These are phyloP conservation scores for Aspidoscelis tigris DNA, from an alignment of 2,113 vertebrate species.

Conservation along the genomic window DNA sequence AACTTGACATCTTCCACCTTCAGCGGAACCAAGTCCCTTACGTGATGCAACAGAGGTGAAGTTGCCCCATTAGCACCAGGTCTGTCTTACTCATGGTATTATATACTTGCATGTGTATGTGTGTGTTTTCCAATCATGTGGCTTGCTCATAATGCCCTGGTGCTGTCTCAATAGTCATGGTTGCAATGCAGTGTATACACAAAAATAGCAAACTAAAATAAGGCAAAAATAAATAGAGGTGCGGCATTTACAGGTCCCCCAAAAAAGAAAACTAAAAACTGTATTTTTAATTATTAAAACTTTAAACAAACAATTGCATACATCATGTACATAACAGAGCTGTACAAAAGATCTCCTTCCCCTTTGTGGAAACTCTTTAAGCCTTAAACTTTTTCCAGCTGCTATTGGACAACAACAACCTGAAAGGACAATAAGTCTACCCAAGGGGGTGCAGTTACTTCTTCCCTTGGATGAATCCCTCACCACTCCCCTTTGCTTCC, in stretches of 20 bases:
- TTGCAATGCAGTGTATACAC: conserved; percentile 84
- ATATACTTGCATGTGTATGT: conserved; percentile 14
- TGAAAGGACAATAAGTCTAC: conserved; percentile 51
- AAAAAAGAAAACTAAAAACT: conserved; percentile 79
- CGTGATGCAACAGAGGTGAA: neutral
- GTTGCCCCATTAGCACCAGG: neutral
- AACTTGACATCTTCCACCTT: conserved; percentile 3
- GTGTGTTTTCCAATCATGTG: neutral
- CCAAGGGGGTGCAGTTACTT: conserved; percentile 9
- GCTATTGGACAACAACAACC: conserved; percentile 30
- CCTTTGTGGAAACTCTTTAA: conserved; percentile 38
- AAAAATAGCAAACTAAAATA: conserved; percentile 89
- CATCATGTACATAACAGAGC: conserved; percentile 83
- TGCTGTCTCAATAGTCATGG: conserved; percentile 74
- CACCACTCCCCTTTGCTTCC: neutral
- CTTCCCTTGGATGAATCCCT: neutral
- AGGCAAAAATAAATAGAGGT: conserved; percentile 92
- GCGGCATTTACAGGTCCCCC: conserved; percentile 85
- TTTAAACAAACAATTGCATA: conserved; percentile 74
- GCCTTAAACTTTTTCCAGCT: conserved; percentile 40
- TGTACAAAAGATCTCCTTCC: conserved; percentile 73
- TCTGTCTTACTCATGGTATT: neutral
- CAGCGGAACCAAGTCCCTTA: neutral
- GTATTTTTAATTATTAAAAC: conserved; percentile 52
- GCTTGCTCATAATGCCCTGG: conserved; percentile 63